Evolutionary conservation across 2,797 vertebrate genomes (phyloP).

Genomic region (Fratercula arctica): DNA sequence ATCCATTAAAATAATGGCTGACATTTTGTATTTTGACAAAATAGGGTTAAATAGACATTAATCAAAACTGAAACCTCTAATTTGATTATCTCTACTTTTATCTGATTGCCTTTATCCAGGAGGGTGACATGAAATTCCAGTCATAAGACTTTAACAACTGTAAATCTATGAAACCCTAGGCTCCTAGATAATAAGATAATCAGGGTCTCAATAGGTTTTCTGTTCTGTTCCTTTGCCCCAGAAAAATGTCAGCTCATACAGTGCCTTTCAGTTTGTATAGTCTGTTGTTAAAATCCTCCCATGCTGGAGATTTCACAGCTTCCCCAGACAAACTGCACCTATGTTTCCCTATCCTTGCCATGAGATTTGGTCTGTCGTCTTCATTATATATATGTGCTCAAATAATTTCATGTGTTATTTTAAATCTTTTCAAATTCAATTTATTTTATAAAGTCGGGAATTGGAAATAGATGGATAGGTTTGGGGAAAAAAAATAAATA

Average conservation of each 20-base stretch:
- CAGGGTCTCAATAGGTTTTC: neutral
- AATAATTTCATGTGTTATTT: neutral
- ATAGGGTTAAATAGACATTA: neutral
- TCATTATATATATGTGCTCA: neutral
- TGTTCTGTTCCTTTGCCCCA: neutral
- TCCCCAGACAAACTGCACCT: neutral
- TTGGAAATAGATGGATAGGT: neutral
- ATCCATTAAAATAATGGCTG: neutral
- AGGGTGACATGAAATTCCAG: neutral
- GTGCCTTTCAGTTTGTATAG: neutral
- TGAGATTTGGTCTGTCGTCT: neutral
- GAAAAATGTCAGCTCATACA: neutral
- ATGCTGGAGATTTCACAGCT: neutral
- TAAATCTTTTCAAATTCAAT: neutral
- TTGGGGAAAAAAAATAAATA: too few species aligned
- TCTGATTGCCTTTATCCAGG: neutral
- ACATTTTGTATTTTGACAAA: neutral
- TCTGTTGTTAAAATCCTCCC: neutral
- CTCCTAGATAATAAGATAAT: neutral
- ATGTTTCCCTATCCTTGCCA: neutral
- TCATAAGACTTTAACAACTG: neutral
- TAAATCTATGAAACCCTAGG: neutral
- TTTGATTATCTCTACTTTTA: neutral
- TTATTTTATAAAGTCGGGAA: neutral
- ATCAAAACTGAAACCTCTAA: too few species aligned